Percentiles rank a stretch among this genome's conserved stretches.
Evolutionary conservation across 1,140 invertebrate species (phyloP).

Genomic region (Goniozus legneri): DNA sequence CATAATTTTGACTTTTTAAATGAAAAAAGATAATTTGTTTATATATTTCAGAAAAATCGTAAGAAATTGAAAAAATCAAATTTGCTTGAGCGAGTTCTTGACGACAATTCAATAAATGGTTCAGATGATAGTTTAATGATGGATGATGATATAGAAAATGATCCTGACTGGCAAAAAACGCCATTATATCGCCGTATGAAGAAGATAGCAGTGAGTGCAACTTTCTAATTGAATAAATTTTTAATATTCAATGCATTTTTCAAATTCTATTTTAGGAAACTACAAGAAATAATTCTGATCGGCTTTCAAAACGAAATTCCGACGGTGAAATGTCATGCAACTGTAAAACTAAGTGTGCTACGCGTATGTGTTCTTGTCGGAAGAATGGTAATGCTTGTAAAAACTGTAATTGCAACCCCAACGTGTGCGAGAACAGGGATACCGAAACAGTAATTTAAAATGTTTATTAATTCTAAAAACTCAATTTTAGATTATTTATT

Average conservation of each 20-base stretch:
- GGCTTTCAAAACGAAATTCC: constrained; percentile 51
- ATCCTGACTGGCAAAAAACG: constrained; percentile 69
- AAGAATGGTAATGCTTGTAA: constrained; percentile 52
- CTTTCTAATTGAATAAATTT: constrained; percentile 7
- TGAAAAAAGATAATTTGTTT: not conserved
- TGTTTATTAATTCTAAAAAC: not conserved
- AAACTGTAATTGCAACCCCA: constrained; percentile 56
- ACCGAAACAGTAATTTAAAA: constrained; percentile 25
- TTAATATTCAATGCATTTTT: constrained; percentile 2
- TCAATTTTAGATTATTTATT: constrained; percentile 6
- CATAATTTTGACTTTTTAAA: not conserved
- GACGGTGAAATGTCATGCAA: constrained; percentile 57
- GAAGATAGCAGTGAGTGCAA: constrained; percentile 9
- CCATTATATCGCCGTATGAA: constrained; percentile 53
- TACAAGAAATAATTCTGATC: constrained; percentile 18
- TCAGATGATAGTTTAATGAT: constrained; percentile 31
- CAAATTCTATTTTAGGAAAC: constrained; percentile 24
- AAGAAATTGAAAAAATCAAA: not conserved
- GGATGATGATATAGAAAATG: constrained; percentile 56
- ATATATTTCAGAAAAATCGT: not conserved
- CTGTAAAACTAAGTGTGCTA: constrained; percentile 61
- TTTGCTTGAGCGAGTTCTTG: no score
- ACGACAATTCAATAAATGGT: no score
- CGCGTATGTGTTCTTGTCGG: constrained; percentile 59
- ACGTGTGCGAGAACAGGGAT: constrained; percentile 52